Evolutionary conservation across 2,888 invertebrate species (phyloP), one percentile per base, ranked within the genome.

Genomic region (Cephonodes hylas): DNA sequence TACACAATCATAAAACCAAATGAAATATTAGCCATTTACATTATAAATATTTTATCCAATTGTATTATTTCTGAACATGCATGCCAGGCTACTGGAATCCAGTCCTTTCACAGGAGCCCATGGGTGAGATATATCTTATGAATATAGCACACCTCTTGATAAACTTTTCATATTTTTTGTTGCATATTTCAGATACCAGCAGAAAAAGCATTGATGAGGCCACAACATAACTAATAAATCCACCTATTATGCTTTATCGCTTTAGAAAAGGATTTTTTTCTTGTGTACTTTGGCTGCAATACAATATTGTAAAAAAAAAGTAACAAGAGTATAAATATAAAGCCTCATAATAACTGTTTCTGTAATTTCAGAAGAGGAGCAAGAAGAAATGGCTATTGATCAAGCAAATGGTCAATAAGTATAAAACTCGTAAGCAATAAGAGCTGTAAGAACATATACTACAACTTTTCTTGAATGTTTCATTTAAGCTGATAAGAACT

Each of bases 341-440:
- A n/a, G n/a, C n/a, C n/a, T 57, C 5, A 57, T 23, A 13, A 38
- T 60, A 62, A 59, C 57, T 64, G 48, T 70, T 77, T 68, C 72
- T 80, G 68, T 85, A 64, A 73, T 93, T 91, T 79, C 91, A 92
- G 93, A 93, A 84, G 85, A 83, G 44, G 91, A 89, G 63, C 87
- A 87, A 66, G 92, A 91, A 66, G 92, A 90, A 77, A 93, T 91
- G 92, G 93, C 91, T 58, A 87, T 89, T 1, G 89, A 91, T 63
- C 87, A 86, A 72, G 69, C 77, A 48, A 89, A 89, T 79, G 89
- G 86, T 63, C 85, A 85, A 72, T 86, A 79, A 78, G 60, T 58
- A 63, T 64, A 56, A 65, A 62, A 15, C n/a, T n/a, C n/a, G n/a
- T n/a, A n/a, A n/a, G n/a, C n/a, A 25, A 53, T 58, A 34, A 64